Evolutionary conservation across 1,140 invertebrate genomes (phyloP).

Genomic region (Temnothorax longispinosus): DNA sequence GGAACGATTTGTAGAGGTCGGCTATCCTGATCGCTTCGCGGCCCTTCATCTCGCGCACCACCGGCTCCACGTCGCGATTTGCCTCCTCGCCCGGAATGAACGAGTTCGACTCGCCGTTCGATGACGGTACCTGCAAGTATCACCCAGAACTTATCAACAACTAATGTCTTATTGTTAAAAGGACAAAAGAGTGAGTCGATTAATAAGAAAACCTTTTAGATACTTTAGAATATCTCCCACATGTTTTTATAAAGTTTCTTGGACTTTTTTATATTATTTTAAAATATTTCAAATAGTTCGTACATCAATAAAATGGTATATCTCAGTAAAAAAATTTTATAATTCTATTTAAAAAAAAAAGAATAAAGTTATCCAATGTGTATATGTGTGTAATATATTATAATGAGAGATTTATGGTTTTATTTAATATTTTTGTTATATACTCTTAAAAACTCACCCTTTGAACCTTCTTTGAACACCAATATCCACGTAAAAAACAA

Average conservation of each 20-base stretch:
- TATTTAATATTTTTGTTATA: background rate
- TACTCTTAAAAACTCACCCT: slow-evolving; percentile 78
- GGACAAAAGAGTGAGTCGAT: background rate
- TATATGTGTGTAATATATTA: background rate
- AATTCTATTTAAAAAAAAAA: background rate
- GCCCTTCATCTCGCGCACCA: slow-evolving; percentile 90
- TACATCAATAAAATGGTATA: background rate
- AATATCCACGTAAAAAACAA: slow-evolving; percentile 90
- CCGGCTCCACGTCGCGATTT: slow-evolving; percentile 90
- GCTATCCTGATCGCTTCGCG: slow-evolving; percentile 92
- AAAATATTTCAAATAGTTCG: background rate
- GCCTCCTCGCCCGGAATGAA: slow-evolving; percentile 87
- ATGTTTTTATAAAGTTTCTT: background rate
- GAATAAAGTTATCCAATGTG: background rate
- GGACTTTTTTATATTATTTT: background rate
- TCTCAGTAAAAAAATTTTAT: background rate
- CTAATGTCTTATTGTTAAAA: background rate
- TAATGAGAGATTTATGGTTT: background rate
- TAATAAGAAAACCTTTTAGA: background rate
- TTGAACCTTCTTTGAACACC: slow-evolving; percentile 86
- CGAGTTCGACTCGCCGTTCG: slow-evolving; percentile 88
- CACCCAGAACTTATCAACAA: background rate
- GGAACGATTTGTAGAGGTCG: slow-evolving; percentile 90
- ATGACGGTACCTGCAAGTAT: slow-evolving; percentile 82
- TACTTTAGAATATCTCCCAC: background rate